A percentile compares a stretch with the other conserved stretches of the same genome.
These are phyloP conservation scores for Gonatopus flavifemur DNA, from an alignment of 1,140 invertebrate genomes.

Conservation along the genomic window DNA sequence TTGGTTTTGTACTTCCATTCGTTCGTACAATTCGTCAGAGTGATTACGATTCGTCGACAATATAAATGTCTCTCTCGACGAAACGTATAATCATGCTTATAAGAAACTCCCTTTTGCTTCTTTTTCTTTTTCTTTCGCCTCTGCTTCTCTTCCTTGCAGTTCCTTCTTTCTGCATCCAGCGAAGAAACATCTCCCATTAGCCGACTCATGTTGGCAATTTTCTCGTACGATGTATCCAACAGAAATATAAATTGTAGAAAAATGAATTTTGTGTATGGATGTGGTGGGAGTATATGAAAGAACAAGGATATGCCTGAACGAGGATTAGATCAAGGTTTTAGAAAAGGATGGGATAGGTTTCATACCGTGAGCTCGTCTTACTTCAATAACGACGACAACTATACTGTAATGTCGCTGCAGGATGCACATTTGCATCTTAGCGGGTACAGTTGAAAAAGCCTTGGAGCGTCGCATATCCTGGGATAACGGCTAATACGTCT, in stretches of 20 bases:
- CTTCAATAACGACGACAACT: slow-evolving; percentile 23
- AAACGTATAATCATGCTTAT: slow-evolving; percentile 12
- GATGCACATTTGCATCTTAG: slow-evolving; percentile 18
- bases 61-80: no score
- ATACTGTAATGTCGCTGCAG: slow-evolving; percentile 21
- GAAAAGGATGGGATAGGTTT: not conserved
- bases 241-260: slow-evolving; percentile 8
- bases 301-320: slow-evolving; percentile 3
- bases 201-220: slow-evolving; percentile 15
- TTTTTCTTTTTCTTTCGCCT: not conserved
- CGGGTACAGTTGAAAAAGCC: not conserved
- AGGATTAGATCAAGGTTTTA: not conserved
- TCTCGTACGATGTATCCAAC: slow-evolving; percentile 8
- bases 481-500: slow-evolving; percentile 30
- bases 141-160: no score
- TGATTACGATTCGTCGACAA: slow-evolving; percentile 10
- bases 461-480: slow-evolving; percentile 3
- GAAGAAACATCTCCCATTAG: not conserved
- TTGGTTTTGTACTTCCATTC: slow-evolving; percentile 6
- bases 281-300: not conserved
- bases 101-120: not conserved
- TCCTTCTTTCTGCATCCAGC: no score
- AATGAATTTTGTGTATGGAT: slow-evolving; percentile 1
- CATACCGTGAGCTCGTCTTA: not conserved
- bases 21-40: slow-evolving; percentile 8